Evolutionary conservation across 2,113 vertebrate species (phyloP), one percentile per base, ranked within the genome.

Genomic region (Vanacampus margaritifer): DNA sequence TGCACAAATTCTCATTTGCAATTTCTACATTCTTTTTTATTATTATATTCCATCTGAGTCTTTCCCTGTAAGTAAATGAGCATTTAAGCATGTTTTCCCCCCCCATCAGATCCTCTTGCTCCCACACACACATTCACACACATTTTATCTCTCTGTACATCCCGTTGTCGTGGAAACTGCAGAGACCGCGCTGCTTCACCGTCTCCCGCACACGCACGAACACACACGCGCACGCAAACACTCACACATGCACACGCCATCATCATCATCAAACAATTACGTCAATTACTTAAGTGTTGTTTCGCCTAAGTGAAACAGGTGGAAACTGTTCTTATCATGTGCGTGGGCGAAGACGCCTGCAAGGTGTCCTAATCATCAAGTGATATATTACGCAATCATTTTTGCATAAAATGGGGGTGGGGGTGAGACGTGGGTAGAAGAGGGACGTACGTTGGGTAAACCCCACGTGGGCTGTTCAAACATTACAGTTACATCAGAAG

Each of bases 111-210:
- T 10, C 6, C 74, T 16, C 68, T 35, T 36, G 3, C 48, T 6
- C 56, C 14, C 71, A 6, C 26, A 13, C 68, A 46, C 63, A 23
- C 62, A 58, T 39, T 13, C 59, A 61, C 62, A 54, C 63, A 67
- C 59, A 64, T 63, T 26, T 65, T 32, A 26, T 60, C 71, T 51
- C 45, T 62, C 75, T 73, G 62, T 84, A 66, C 67, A 64, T 76
- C 50, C 70, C 63, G 88, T 90, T 88, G 88, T 90, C 87, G 85
- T 90, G 88, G 88, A 88, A 90, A 90, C 88, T 79, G 85, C 81
- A 72, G 80, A 79, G 77, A 73, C 80, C 78, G 67, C 62, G 16
- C 39, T 39, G 48, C 63, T 57, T 19, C 16, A 57, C 54, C 26
- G 45, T 45, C 41, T 72, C 67, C 61, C 48, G n/a, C 53, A 17